Evolutionary conservation across 2,113 vertebrate genomes (phyloP), one percentile per base, ranked within the genome.

Genomic region (Gnathonemus echidnorhynchus): DNA sequence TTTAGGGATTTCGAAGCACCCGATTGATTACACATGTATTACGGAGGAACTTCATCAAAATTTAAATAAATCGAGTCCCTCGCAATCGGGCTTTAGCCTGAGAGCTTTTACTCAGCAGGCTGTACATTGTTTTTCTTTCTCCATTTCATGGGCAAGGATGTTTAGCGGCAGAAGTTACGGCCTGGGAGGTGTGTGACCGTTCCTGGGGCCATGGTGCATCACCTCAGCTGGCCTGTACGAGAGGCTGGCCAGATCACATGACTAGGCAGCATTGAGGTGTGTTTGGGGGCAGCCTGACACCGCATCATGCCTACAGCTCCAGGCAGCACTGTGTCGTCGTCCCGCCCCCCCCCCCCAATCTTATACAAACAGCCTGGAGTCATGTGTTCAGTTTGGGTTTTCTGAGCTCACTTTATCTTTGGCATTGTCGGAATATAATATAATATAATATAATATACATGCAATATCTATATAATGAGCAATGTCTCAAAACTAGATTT

Each of bases 401-500:
- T 31, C 62, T 11, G n/a, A 66, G 27, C 10, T 31, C 66, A 31
- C 10, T 31, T 27, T 70, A 11, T 11, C n/a, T 39, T 77, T 35
- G 70, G 31, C 31, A 39, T 77, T 39, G 11, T 42, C 1, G 74
- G 35, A 80, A 80, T 80, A 74, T 35, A 74, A 74, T 31, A 74
- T 66, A 74, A 74, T 31, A 74, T 66, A 66, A 66, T 31, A 74
- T 66, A 66, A 66, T 31, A 31, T 27, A 58, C 24, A 4, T 70
- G 35, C 35, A 42, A 42, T 80, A 42, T 80, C 35, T 42, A 80
- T 80, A 80, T 80, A 80, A 35, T 80, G 31, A 80, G 13, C 3
- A 84, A 24, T 87, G 91, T 92, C 91, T 91, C 50, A 62, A 93
- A 89, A 90, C 92, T 89, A 90, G 88, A 90, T 91, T 92, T 90